Conservation (phyloP, 1,140 invertebrate species). For the Drosophila lacertosa region DNA sequence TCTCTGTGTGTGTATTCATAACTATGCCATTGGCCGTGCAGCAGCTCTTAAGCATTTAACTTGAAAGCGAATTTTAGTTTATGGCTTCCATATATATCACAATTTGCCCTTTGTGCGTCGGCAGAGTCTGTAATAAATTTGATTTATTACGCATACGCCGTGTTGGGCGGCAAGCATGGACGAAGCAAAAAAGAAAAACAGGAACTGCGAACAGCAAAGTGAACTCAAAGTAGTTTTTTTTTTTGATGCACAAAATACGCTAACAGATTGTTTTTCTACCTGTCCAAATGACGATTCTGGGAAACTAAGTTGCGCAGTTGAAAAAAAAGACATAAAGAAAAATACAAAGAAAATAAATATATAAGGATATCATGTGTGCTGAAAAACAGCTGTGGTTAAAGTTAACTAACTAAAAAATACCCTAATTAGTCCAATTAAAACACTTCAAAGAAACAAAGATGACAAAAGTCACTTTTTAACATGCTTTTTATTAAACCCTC, state of each 20-base stretch:
- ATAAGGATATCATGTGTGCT: too few relatives aligned
- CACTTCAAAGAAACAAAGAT: too few relatives aligned
- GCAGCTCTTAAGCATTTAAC: constrained; percentile 11
- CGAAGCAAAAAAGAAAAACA: too few relatives aligned
- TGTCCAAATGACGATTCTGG: neutral
- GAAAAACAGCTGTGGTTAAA: too few relatives aligned
- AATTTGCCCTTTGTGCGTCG: constrained; percentile 20
- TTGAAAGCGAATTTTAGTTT: constrained; percentile 29
- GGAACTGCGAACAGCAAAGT: neutral
- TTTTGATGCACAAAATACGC: neutral
- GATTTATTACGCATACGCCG: constrained; percentile 35
- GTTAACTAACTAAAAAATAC: too few relatives aligned
- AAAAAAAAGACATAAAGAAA: neutral
- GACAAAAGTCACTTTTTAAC: too few relatives aligned
- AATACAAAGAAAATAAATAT: neutral
- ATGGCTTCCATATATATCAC: constrained; percentile 21
- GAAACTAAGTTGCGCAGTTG: neutral
- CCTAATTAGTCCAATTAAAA: too few relatives aligned
- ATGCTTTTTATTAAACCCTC: neutral
- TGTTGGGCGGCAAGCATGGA: too few relatives aligned
- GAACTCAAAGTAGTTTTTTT: constrained; percentile 8
- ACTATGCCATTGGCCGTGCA: constrained; percentile 8
- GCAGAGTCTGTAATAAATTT: constrained; percentile 28
- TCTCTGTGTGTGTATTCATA: neutral
- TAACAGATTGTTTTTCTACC: neutral